phyloP scores from a whole-genome alignment of 2,113 vertebrate species.

The Melanotaenia duboulayi region DNA sequence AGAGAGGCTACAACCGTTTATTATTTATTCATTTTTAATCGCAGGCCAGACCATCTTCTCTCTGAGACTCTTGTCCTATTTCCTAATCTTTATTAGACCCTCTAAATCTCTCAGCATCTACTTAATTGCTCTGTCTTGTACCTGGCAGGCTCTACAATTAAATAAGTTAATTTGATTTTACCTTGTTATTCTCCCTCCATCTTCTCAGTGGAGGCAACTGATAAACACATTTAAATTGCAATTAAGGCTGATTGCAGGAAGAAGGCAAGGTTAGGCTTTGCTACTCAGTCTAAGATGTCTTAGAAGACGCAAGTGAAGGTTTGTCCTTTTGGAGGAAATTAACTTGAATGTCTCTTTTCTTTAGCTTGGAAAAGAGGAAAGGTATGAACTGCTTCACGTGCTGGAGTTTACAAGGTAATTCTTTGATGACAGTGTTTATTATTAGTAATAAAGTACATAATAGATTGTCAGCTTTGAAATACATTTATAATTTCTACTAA shows the following conservation, averaged over 20 bases:
- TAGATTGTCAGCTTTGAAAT: not conserved
- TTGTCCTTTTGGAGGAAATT: conserved; percentile 5
- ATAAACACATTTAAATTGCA: conserved; percentile 65
- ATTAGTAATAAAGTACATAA: not conserved
- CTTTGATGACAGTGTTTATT: not conserved
- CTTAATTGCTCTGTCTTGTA: conserved; percentile 66
- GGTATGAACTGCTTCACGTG: conserved; percentile 94
- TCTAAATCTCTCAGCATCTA: conserved; percentile 39
- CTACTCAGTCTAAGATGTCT: conserved; percentile 40
- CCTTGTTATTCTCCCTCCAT: conserved; percentile 60
- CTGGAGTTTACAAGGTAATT: conserved; percentile 97
- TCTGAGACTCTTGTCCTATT: conserved; percentile 40
- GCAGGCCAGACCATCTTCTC: conserved; percentile 37
- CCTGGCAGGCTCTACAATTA: conserved; percentile 55
- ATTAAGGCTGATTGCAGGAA: conserved; percentile 58
- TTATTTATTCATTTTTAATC: conserved; percentile 4
- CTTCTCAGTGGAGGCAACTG: conserved; percentile 41
- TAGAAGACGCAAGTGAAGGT: conserved; percentile 22
- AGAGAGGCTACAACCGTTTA: conserved; percentile 32
- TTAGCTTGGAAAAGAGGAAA: conserved; percentile 91
- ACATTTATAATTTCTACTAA: too few species aligned
- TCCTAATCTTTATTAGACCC: conserved; percentile 65
- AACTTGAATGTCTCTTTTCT: conserved; percentile 37
- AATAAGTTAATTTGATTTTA: conserved; percentile 69
- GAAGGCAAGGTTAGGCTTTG: conserved; percentile 21